phyloP scores from a whole-genome alignment of 1,140 invertebrate genomes.

The Drosophila saltans region DNA sequence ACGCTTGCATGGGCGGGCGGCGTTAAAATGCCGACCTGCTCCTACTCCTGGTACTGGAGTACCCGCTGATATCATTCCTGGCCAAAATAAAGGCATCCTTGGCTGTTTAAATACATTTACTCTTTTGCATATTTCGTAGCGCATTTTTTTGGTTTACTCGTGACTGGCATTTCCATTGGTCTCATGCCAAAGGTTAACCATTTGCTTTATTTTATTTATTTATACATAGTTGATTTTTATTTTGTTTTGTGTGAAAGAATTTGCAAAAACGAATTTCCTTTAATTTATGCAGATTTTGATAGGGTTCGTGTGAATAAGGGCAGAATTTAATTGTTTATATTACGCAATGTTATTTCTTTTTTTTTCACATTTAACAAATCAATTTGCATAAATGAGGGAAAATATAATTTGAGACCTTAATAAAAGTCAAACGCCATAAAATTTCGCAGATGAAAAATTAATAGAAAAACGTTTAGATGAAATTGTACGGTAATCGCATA shows the following conservation, averaged over 20 bases:
- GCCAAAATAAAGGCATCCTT: slow-evolving; percentile 15
- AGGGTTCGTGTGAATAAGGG: too few species aligned
- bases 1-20: slow-evolving; percentile 47
- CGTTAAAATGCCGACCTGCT: slow-evolving; percentile 1
- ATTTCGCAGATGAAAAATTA: too few species aligned
- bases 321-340: too few species aligned
- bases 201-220: not conserved
- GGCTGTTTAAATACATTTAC: slow-evolving; percentile 41
- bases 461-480: too few species aligned
- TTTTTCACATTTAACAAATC: slow-evolving; percentile 7
- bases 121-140: slow-evolving; percentile 16
- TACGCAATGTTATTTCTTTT: too few species aligned
- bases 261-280: not conserved
- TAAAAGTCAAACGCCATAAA: not conserved
- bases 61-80: not conserved
- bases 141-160: not conserved
- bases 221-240: not conserved
- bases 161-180: slow-evolving; percentile 22
- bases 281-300: not conserved
- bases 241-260: not conserved
- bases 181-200: too few species aligned
- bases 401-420: slow-evolving; percentile 7
- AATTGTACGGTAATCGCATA: too few species aligned
- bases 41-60: not conserved
- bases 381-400: slow-evolving; percentile 12